Evolutionary conservation across 2,888 invertebrate genomes (phyloP), one percentile per base, ranked within the genome.

Genomic region (Apodemia hepburni): DNA sequence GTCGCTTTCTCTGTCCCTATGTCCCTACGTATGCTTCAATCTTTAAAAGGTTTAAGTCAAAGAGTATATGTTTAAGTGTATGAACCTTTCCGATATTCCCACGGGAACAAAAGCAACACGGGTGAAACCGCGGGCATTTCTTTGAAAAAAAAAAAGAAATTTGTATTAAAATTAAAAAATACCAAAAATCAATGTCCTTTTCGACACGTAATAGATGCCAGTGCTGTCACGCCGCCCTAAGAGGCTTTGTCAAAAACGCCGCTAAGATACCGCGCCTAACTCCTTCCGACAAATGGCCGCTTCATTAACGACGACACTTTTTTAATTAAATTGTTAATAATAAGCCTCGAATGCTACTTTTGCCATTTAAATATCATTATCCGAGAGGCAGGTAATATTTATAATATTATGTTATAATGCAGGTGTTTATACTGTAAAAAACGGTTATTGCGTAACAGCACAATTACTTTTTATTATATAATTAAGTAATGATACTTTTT

Each of bases 271-370:
- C 54, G 54, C 27, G 54, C 54, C 54, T 22, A 54, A 54, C 22
- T 54, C 54, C 54, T 54, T 54, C 5, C 54, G 54, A 54, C 54
- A 54, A 54, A 54, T 54, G 54, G 54, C 27, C 18, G 27, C 54
- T 54, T 54, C 54, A 54, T 54, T 54, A 27, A 54, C 22, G 15
- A 15, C 54, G 27, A 22, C 54, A 22, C 54, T 54, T 54, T 51
- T 54, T 54, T 54, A 54, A 54, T 54, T 54, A 54, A 54, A 22
- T 18, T 54, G 54, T 12, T 54, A 22, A 54, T 54, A 54, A 54
- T 51, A 51, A 51, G 11, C 18, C 22, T 51, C 22, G 17, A 22
- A 51, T 54, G 27, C 27, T 54, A 2, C 54, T 54, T 54, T 27
- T 27, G 12, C 27, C 27, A 51, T 54, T 54, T 54, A 11, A 54